phyloP scores from a whole-genome alignment of 2,797 vertebrate species.

The Scolopax bukidnonensis region DNA sequence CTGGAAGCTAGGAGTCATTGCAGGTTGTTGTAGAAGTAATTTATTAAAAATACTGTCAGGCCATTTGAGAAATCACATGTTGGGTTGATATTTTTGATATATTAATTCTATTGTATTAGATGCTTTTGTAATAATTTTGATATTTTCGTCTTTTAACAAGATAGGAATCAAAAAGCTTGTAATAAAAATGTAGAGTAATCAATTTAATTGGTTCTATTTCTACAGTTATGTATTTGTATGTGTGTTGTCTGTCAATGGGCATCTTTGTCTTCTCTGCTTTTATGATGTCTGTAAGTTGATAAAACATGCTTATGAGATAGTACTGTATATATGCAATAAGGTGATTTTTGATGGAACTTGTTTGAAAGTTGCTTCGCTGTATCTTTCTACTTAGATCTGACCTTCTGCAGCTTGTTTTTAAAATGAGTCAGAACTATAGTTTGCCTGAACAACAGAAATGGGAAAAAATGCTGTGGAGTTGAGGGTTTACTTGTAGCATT shows the following conservation, averaged over 20 bases:
- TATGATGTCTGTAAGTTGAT: not conserved
- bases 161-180: not conserved
- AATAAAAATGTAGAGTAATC: not conserved
- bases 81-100: not conserved
- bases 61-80: not conserved
- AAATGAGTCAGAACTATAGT: not conserved
- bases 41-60: slow-evolving; percentile 13
- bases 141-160: not conserved
- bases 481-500: not conserved
- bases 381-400: not conserved
- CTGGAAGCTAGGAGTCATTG: not conserved
- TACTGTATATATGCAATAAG: not conserved
- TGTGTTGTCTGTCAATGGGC: not conserved
- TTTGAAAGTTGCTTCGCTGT: not conserved
- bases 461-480: not conserved
- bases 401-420: not conserved
- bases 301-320: not conserved
- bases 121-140: not conserved
- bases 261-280: not conserved
- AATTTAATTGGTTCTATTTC: not conserved
- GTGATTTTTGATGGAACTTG: not conserved
- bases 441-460: not conserved
- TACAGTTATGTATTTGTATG: not conserved
- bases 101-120: not conserved
- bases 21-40: not conserved